phyloP scores from a whole-genome alignment of 2,888 invertebrate genomes.

The Gryllus longicercus region DNA sequence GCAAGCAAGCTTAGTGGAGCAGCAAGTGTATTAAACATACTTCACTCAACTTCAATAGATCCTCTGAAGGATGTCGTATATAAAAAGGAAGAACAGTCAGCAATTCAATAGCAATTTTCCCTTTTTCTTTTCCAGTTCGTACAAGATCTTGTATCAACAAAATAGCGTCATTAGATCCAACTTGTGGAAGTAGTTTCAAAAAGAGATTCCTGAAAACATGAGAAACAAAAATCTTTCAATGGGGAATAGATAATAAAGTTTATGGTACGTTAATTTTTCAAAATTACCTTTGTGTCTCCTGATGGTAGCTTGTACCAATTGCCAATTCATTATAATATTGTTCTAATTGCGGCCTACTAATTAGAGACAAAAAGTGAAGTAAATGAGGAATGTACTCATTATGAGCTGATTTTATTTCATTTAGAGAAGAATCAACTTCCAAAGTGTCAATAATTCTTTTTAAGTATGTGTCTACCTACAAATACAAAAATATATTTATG shows the following conservation, averaged over 20 bases:
- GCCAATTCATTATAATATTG: slow-evolving; percentile 43
- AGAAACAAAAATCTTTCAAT: too few species aligned
- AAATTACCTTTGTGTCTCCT: slow-evolving; percentile 61
- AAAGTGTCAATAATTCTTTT: slow-evolving; percentile 45
- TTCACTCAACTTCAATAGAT: slow-evolving; percentile 44
- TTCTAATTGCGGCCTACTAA: slow-evolving; percentile 46
- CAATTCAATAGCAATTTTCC: slow-evolving; percentile 61
- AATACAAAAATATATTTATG: neutral
- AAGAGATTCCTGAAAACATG: slow-evolving; percentile 58
- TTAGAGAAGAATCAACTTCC: slow-evolving; percentile 43
- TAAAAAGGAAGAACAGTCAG: slow-evolving; percentile 68
- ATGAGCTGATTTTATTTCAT: neutral
- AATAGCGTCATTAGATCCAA: slow-evolving; percentile 63
- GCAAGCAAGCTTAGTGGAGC: too few species aligned
- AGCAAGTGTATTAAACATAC: slow-evolving; percentile 33
- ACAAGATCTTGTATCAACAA: slow-evolving; percentile 63
- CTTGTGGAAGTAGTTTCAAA: slow-evolving; percentile 66
- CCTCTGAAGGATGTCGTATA: slow-evolving; percentile 56
- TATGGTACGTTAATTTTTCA: neutral
- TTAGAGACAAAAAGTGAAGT: slow-evolving; percentile 48
- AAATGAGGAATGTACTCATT: slow-evolving; percentile 48
- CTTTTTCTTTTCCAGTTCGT: slow-evolving; percentile 58
- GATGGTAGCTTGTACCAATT: slow-evolving; percentile 66
- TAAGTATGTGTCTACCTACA: slow-evolving; percentile 38
- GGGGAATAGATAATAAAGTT: neutral